phyloP scores from a whole-genome alignment of 2,797 vertebrate species.

The Hemitrygon akajei region DNA sequence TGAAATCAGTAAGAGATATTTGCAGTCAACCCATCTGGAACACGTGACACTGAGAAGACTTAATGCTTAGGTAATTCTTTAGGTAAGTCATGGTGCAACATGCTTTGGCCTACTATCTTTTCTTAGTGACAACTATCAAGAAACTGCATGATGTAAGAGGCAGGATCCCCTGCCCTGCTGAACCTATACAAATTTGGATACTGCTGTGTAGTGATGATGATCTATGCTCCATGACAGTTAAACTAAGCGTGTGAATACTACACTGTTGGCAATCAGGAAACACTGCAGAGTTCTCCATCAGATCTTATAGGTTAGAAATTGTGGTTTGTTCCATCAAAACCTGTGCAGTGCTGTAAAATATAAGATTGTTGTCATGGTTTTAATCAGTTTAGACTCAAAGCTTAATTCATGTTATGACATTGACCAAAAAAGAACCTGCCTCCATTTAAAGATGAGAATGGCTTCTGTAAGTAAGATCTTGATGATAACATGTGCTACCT shows the following conservation, averaged over 20 bases:
- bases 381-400: neutral
- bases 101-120: neutral
- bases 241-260: neutral
- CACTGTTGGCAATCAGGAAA: neutral
- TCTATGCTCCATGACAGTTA: neutral
- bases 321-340: neutral
- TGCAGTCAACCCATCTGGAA: constrained; percentile 7
- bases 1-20: neutral
- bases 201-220: neutral
- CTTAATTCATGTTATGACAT: neutral
- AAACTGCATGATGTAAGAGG: neutral
- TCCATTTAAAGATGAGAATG: no score
- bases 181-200: constrained; percentile 1
- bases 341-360: neutral
- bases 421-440: neutral
- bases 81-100: neutral
- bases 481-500: no score
- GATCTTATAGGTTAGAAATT: neutral
- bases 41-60: neutral
- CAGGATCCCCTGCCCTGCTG: neutral
- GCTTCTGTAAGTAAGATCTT: neutral
- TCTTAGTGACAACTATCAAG: neutral
- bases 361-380: no score
- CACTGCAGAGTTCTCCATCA: neutral
- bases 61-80: neutral